Evolutionary conservation across 2,888 invertebrate genomes (phyloP).

Genomic region (Cheilosia vernalis): DNA sequence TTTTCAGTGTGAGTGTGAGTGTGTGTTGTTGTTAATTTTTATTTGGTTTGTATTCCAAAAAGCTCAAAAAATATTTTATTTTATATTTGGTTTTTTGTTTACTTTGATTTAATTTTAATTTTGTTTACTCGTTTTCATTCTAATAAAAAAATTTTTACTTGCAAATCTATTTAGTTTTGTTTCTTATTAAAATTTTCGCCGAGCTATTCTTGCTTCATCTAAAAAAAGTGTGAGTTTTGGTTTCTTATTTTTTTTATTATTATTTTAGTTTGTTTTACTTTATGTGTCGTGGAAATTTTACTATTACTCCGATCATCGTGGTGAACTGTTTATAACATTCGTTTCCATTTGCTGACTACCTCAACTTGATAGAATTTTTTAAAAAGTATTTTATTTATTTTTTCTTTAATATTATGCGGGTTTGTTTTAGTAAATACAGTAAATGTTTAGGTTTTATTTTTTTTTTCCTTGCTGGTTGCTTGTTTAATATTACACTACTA

Average conservation of each 20-base stretch:
- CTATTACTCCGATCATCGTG: constrained; percentile 56
- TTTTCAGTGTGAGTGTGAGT: background rate
- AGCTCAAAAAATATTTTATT: constrained; percentile 37
- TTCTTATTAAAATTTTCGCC: constrained; percentile 21
- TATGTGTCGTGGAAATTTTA: constrained; percentile 47
- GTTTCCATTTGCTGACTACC: constrained; percentile 46
- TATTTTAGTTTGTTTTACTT: constrained; percentile 14
- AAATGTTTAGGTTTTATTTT: constrained; percentile 57
- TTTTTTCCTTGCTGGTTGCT: constrained; percentile 30
- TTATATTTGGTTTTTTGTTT: constrained; percentile 5
- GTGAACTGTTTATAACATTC: constrained; percentile 46
- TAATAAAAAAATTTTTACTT: constrained; percentile 64
- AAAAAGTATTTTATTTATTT: constrained; percentile 29
- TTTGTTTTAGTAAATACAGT: constrained; percentile 69
- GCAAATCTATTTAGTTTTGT: constrained; percentile 46
- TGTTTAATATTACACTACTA: constrained; percentile 67
- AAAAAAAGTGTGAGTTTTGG: constrained; percentile 49
- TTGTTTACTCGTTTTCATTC: constrained; percentile 30
- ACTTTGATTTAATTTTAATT: constrained; percentile 19
- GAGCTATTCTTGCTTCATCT: constrained; percentile 49
- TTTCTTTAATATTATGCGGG: constrained; percentile 22
- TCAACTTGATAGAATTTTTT: constrained; percentile 50
- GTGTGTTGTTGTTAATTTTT: constrained; percentile 15
- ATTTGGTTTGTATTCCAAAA: constrained; percentile 46
- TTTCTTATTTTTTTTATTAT: constrained; percentile 10